Base-by-base conservation (phyloP, 2,888 invertebrate genomes). In the Catocala sponsa region DNA sequence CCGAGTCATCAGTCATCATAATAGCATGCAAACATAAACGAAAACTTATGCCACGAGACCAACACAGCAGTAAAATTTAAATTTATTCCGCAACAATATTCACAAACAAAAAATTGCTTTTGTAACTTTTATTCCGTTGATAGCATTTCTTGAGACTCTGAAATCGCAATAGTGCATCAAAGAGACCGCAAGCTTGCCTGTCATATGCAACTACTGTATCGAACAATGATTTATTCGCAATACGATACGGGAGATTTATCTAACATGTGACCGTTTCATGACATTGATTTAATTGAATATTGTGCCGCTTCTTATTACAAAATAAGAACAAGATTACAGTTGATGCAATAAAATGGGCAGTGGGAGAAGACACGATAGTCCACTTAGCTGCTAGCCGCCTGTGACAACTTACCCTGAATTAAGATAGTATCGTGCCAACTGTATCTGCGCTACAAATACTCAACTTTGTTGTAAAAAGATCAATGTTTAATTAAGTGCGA, bases 361-460 rank as follows among this genome's bases (percentile, higher is more conserved):
- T 84, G 81, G 83, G 84, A 81, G 80, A 82, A 68, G 78, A 91
- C 90, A 90, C 85, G 88, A 83, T 83, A 84, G 85, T 79, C 86
- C 88, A 89, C 86, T 89, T 88, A 87, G 86, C 78, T 61, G 71
- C 74, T 67, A 60, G 75, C 68, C 59, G 67, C 74, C 66, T 72
- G 80, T 79, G 80, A 83, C 85, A 82, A 74, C 71, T 73, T 65
- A 71, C 63, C 76, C 73, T 82, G 82, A 88, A 84, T 83, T 84
- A 83, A 65, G 62, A 71, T 64, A 55, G 55, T 68, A 68, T 65
- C 62, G 63, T 61, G 70, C 67, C 38, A 72, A 55, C 59, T 68
- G 63, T 65, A 75, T 68, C 71, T 70, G 59, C 47, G 55, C 64
- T 63, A 74, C 77, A 69, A 70, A 76, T 70, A 68, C 66, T 75